phyloP scores from a whole-genome alignment of 2,888 invertebrate species.

The Muschampia plurimacula region DNA sequence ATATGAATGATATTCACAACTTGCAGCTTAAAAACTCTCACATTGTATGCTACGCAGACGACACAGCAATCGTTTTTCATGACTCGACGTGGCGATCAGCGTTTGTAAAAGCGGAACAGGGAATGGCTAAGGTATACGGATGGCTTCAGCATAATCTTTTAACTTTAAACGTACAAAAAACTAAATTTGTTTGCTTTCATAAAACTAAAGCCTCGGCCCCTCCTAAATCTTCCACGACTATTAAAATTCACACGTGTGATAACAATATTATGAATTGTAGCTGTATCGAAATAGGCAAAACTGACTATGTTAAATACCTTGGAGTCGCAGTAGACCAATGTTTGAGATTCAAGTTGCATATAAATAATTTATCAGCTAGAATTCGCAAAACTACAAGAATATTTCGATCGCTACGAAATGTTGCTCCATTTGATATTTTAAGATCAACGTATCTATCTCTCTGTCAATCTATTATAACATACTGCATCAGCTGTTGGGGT shows the following conservation, averaged over 20 bases:
- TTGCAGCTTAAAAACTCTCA: no score
- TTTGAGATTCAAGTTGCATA: background rate
- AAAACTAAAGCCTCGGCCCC: no score
- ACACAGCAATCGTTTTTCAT: no score
- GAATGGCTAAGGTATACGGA: no score
- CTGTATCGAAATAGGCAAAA: background rate
- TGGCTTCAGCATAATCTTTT: no score
- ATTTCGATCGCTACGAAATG: background rate
- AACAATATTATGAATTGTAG: background rate
- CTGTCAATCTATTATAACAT: background rate
- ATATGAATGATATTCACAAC: no score
- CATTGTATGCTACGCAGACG: no score
- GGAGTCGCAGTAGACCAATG: background rate
- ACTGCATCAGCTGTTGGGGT: background rate
- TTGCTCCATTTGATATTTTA: background rate
- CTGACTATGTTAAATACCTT: background rate
- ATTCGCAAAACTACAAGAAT: background rate
- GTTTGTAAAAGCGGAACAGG: no score
- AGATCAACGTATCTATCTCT: slow-evolving; percentile 1
- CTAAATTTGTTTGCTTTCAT: no score
- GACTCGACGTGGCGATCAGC: no score
- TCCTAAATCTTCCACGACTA: background rate
- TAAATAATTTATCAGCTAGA: background rate
- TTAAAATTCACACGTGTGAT: background rate
- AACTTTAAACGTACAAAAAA: no score